A percentile compares a stretch with the other conserved stretches of the same genome.
phyloP scores from a whole-genome alignment of 2,888 invertebrate species.

The Rhamphomyia laevipes region DNA sequence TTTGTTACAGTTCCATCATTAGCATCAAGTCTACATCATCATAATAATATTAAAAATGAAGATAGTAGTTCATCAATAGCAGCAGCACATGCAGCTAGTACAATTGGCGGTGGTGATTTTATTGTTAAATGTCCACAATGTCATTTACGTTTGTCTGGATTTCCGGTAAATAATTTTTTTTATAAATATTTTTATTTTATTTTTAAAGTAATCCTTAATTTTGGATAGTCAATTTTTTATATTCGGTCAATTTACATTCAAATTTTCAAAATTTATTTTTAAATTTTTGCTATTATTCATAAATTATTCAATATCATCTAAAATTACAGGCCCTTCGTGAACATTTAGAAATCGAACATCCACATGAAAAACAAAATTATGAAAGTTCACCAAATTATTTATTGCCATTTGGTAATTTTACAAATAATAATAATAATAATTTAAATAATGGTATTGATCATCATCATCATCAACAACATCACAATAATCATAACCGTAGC shows the following conservation, averaged over 20 bases:
- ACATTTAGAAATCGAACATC: constrained; percentile 38
- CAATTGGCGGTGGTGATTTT: constrained; percentile 26
- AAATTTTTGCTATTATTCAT: background rate
- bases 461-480: too few relatives aligned
- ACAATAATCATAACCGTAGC: constrained; percentile 10
- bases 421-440: constrained; percentile 12
- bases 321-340: constrained; percentile 35
- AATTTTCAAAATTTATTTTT: background rate
- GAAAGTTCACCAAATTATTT: constrained; percentile 17
- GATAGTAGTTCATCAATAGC: constrained; percentile 25
- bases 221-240: background rate
- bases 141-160: constrained; percentile 35
- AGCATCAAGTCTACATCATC: constrained; percentile 35
- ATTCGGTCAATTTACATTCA: background rate
- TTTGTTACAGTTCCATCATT: constrained; percentile 32
- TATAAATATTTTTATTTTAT: background rate
- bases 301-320: background rate
- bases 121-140: constrained; percentile 40
- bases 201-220: too few relatives aligned
- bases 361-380: constrained; percentile 31
- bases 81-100: constrained; percentile 19
- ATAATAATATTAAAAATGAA: constrained; percentile 27
- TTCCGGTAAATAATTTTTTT: constrained; percentile 24
- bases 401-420: constrained; percentile 11
- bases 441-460: constrained; percentile 3